Evolutionary conservation across 2,888 invertebrate genomes (phyloP), one percentile per base, ranked within the genome.

Genomic region (Caenorhabditis afra): DNA sequence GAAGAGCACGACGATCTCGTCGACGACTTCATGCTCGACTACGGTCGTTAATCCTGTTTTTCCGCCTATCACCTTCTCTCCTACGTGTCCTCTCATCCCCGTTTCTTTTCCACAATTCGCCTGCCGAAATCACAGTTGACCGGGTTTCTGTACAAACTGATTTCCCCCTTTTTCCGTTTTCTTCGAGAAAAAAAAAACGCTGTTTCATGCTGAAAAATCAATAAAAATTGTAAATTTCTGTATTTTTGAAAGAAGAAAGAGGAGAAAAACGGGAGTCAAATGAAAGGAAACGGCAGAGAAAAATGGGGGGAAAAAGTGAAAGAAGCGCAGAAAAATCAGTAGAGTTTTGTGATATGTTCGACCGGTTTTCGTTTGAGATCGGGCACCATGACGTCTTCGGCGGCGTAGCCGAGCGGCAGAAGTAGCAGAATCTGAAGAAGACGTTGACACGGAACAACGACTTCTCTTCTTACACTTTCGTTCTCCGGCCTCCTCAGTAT

Each of bases 351-450:
- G 71, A 88, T 88, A 62, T 87, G 84, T 80, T 88, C 88, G 44
- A 88, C 79, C 53, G 82, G 83, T 73, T 88, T 88, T 57, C 87
- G 74, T 65, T 79, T 81, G 66, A 89, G 79, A 75, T 88, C 86
- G 11, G 88, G 88, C 12, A 88, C 87, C 14, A 79, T 49, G 1
- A 85, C 83, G 50, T 87, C 85, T 45, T 94, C 93, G n/a, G 93
- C 90, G 0, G 96, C 95, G 91, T 94, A 95, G 0, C 96, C 96
- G 0, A 96, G 94, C 0, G 96, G 96, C 14, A 96, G 91, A 5
- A 96, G 92, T 0, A 96, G 92, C 7, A 94, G 93, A 23, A 96
- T 91, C 79, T 87, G 82, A 29, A 29, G 29, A 29, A 29, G 29
- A 29, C 29, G 29, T 29, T 3, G 4, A 29, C 29, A 5, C 29